phyloP scores from a whole-genome alignment of 2,797 vertebrate species.

The Sebastes iracundus region DNA sequence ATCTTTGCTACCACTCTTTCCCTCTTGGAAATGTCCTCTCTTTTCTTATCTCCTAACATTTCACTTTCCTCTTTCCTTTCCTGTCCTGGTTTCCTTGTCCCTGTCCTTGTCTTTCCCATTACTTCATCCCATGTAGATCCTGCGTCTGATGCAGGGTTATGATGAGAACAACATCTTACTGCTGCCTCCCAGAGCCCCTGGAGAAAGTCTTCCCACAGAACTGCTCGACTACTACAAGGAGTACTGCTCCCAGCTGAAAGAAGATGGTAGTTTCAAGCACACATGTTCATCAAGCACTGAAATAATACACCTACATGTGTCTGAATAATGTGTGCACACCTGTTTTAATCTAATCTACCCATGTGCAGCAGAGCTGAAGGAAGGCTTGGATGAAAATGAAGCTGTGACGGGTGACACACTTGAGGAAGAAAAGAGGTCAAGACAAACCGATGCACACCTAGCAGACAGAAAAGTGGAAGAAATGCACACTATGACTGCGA shows the following conservation, averaged over 20 bases:
- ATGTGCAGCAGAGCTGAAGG: slow-evolving; percentile 34
- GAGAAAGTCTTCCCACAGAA: slow-evolving; percentile 86
- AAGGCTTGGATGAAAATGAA: slow-evolving; percentile 3
- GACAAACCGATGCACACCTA: not conserved
- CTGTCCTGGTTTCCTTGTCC: not conserved
- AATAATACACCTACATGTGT: not conserved
- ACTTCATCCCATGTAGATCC: slow-evolving; percentile 75
- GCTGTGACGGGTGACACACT: not conserved
- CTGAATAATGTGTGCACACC: not conserved
- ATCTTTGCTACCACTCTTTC: not conserved
- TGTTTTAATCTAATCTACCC: slow-evolving; percentile 13
- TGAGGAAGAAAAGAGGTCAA: slow-evolving; percentile 13
- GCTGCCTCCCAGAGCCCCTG: slow-evolving; percentile 85
- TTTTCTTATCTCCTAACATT: not conserved
- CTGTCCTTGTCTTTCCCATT: not conserved
- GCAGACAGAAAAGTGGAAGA: slow-evolving; percentile 16
- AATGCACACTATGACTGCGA: not conserved
- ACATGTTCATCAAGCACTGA: not conserved
- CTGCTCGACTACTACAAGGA: slow-evolving; percentile 85
- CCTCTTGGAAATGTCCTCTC: not conserved
- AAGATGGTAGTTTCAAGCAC: slow-evolving; percentile 42
- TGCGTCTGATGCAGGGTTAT: slow-evolving; percentile 83
- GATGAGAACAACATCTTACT: slow-evolving; percentile 81
- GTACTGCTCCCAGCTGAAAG: slow-evolving; percentile 51
- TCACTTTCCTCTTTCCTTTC: not conserved